A percentile compares a stretch with the other conserved stretches of the same genome.
These are phyloP conservation scores for Cephus cinctus DNA, from an alignment of 1,140 invertebrate genomes.

Conservation along the genomic window DNA sequence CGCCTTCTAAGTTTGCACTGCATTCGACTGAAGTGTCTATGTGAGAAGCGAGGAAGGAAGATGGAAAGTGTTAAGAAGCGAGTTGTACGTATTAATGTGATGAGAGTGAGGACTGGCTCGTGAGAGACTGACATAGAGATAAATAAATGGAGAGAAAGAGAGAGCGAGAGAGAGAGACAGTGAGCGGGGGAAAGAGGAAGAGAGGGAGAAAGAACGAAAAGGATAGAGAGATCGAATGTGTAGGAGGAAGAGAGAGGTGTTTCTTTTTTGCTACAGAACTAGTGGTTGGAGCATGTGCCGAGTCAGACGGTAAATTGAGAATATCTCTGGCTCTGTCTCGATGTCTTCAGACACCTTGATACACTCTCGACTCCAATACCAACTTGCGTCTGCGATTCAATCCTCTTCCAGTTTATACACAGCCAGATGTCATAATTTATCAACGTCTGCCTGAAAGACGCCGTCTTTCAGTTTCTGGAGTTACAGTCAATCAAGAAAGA, in stretches of 20 bases:
- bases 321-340: slow-evolving; percentile 6
- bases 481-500: too few relatives aligned
- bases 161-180: background rate
- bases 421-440: slow-evolving; percentile 34
- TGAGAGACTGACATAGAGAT: background rate
- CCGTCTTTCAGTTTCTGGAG: too few relatives aligned
- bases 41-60: background rate
- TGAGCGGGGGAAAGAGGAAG: too few relatives aligned
- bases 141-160: slow-evolving; percentile 5
- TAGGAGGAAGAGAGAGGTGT: background rate
- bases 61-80: too few relatives aligned
- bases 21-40: slow-evolving; percentile 10
- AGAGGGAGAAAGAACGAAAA: slow-evolving; percentile 7
- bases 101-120: background rate
- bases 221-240: slow-evolving; percentile 5
- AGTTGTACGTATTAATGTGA: too few relatives aligned
- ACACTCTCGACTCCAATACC: background rate
- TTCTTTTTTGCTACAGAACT: background rate
- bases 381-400: background rate
- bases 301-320: slow-evolving; percentile 18
- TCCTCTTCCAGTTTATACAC: too few relatives aligned
- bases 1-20: slow-evolving; percentile 32
- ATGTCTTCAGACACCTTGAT: slow-evolving; percentile 1
- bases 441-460: slow-evolving; percentile 36
- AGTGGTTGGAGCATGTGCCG: slow-evolving; percentile 5